A percentile compares a stretch with the other conserved stretches of the same genome.
Evolutionary conservation across 2,888 invertebrate species (phyloP).

Genomic region (Polietes domitor): DNA sequence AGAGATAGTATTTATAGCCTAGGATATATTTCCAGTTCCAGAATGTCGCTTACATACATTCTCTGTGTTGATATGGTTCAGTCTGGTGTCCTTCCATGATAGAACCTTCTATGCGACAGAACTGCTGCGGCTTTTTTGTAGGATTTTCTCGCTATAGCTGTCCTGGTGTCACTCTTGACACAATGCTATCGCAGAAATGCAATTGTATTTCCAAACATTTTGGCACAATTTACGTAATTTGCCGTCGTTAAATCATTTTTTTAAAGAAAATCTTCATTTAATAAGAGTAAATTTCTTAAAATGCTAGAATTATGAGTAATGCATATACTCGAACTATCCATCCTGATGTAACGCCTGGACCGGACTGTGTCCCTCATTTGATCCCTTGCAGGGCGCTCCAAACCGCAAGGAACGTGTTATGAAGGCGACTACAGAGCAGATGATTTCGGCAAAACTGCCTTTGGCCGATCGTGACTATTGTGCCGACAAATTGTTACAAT

Average conservation of each 20-base stretch:
- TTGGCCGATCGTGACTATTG: slow-evolving; percentile 90
- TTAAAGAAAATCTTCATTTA: slow-evolving; percentile 13
- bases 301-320: slow-evolving; percentile 77
- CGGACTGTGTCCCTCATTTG: slow-evolving; percentile 85
- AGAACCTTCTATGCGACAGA: too few relatives aligned
- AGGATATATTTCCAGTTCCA: too few relatives aligned
- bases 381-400: slow-evolving; percentile 86
- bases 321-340: slow-evolving; percentile 74
- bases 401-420: slow-evolving; percentile 90
- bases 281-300: background rate
- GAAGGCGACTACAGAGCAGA: slow-evolving; percentile 88
- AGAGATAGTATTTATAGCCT: too few relatives aligned
- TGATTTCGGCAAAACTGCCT: slow-evolving; percentile 89
- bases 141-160: too few relatives aligned
- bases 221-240: slow-evolving; percentile 63
- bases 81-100: too few relatives aligned
- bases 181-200: too few relatives aligned
- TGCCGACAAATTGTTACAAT: slow-evolving; percentile 88
- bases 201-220: slow-evolving; percentile 35
- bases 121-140: too few relatives aligned
- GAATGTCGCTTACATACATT: too few relatives aligned
- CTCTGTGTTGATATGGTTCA: too few relatives aligned
- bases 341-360: slow-evolving; percentile 79
- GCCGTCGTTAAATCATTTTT: slow-evolving; percentile 24
- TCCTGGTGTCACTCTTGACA: background rate